phyloP scores from a whole-genome alignment of 2,113 vertebrate genomes.

The Sceloporus undulatus region DNA sequence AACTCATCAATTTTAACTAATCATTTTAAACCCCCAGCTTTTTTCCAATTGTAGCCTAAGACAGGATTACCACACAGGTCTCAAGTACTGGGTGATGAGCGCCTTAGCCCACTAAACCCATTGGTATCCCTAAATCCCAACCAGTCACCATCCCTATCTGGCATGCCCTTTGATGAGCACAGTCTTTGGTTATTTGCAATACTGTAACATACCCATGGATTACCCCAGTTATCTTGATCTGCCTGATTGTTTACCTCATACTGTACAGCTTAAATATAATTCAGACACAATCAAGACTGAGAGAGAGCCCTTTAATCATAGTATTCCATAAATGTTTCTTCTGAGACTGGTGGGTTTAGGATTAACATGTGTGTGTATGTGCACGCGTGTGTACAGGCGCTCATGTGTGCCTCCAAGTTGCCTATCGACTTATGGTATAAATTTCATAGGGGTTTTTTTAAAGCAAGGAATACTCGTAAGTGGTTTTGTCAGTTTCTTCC shows the following conservation, averaged over 20 bases:
- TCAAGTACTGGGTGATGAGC: not conserved
- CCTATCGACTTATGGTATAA: no score
- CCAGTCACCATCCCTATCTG: fast-evolving
- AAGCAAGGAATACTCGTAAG: no score
- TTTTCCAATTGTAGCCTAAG: not conserved
- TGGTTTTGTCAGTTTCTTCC: no score
- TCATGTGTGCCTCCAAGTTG: no score
- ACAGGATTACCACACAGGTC: not conserved
- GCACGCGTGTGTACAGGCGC: no score
- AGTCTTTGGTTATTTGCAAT: not conserved
- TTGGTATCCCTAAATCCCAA: fast-evolving
- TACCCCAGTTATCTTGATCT: constrained; percentile 5
- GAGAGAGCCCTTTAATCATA: not conserved
- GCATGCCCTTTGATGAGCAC: not conserved
- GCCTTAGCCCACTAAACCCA: not conserved
- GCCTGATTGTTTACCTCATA: not conserved
- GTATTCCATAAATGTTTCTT: fast-evolving
- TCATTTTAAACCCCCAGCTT: not conserved
- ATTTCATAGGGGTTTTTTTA: no score
- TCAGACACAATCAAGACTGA: not conserved
- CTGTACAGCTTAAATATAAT: not conserved
- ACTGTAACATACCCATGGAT: fast-evolving
- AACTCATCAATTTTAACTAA: not conserved
- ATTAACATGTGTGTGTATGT: not conserved
- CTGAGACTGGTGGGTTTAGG: fast-evolving